Base-by-base conservation (phyloP, 1,140 invertebrate species). In the Delia radicum region DNA sequence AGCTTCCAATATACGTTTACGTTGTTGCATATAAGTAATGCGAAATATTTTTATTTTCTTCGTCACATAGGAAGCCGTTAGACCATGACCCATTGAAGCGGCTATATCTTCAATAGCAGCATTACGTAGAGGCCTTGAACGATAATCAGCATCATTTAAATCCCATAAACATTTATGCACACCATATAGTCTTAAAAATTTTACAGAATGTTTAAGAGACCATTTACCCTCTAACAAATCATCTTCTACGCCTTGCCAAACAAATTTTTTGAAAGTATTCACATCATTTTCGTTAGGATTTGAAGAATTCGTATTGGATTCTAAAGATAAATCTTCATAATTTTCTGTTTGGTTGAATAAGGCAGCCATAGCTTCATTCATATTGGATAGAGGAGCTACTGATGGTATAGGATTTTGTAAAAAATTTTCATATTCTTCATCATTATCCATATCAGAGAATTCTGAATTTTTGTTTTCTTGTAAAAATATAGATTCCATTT, bases 1-100 rank as follows among this genome's bases (percentile, higher is more conserved):
- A 0, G 48, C 74, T 18, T 75, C 77, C 10, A 77, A 48, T 46
- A 77, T 73, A 15, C 77, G 67, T 28, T 77, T 77, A 1, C 77
- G 55, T 69, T 77, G 77, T 18, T 77, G 74, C 77, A 77, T 77
- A 46, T 77, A 77, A 27, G 77, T 75, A 10, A 77, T 77, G 71
- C 77, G 77, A 37, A 77, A 75, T 3, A 75, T 77, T 62, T 77
- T 75, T 27, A 77, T 77, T 73, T 75, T 77, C 21, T 77, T 77
- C 5, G 55, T 28, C 10, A 77, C 77, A 71, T 77, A 77, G 2
- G 73, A 69, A 7, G 74, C 71, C 7, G 61, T 62, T 15, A 77
- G 12, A 0, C 74, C 77, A 69, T 75, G 48, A 42, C 77, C 77
- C 77, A 77, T 77, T 2, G 74, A 74, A 10, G 77, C 74, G 10